Percentiles rank a stretch among this genome's conserved stretches.
These are phyloP conservation scores for Falco rusticolus DNA, from an alignment of 2,797 vertebrate species.

Conservation along the genomic window DNA sequence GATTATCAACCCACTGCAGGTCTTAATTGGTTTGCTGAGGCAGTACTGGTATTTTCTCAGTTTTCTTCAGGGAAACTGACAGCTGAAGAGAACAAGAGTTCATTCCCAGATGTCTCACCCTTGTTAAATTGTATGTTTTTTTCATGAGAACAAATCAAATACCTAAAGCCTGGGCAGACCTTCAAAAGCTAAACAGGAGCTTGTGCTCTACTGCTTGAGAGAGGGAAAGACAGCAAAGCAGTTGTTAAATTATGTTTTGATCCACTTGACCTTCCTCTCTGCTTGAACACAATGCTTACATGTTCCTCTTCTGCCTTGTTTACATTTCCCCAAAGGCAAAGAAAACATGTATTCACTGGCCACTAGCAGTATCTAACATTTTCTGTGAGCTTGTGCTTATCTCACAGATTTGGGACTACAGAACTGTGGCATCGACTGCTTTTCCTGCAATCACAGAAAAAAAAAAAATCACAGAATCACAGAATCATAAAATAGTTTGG, in stretches of 20 bases:
- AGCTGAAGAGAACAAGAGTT: not conserved
- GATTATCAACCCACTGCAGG: not conserved
- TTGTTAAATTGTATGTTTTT: not conserved
- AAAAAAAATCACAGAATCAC: not conserved
- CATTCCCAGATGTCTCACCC: not conserved
- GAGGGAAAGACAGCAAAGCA: not conserved
- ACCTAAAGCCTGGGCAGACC: not conserved
- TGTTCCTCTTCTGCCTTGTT: not conserved
- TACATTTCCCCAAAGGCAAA: not conserved
- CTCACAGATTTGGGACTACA: not conserved
- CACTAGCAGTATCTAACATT: not conserved
- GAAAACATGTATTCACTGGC: not conserved
- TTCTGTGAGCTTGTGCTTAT: not conserved
- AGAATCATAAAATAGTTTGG: not conserved
- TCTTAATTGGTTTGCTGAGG: conserved; percentile 10
- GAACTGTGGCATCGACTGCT: not conserved
- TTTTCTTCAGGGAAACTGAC: not conserved
- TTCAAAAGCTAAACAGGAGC: not conserved
- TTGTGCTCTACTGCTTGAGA: not conserved
- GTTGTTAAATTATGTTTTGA: not conserved
- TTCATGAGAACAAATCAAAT: not conserved
- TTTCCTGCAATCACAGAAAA: not conserved
- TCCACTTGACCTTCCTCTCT: not conserved
- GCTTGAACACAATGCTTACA: not conserved
- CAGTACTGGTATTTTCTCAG: not conserved